Evolutionary conservation across 2,113 vertebrate species (phyloP).

Genomic region (Melanocharis versteri): DNA sequence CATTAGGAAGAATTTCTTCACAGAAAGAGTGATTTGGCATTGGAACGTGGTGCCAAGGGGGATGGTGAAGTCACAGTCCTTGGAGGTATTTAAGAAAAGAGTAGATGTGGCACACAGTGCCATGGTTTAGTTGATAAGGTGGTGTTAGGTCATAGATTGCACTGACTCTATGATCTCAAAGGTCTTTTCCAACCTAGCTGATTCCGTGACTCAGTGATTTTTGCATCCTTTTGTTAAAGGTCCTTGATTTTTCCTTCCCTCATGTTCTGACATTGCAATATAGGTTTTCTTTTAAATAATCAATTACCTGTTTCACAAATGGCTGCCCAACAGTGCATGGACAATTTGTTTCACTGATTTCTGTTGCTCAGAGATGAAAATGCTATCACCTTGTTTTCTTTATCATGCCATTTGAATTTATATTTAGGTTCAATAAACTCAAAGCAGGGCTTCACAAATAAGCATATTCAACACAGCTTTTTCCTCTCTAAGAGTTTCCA

Average conservation of each 20-base stretch:
- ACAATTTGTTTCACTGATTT: neutral
- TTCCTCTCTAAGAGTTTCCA: neutral
- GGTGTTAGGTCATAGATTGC: too few species aligned
- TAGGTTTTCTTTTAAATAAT: neutral
- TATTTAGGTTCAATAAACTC: neutral
- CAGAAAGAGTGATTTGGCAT: neutral
- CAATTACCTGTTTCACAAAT: neutral
- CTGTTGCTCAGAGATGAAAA: neutral
- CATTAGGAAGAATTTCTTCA: neutral
- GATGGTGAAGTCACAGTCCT: neutral
- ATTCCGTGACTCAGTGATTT: neutral
- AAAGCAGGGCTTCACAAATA: neutral
- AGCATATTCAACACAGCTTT: neutral
- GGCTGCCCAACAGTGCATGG: neutral
- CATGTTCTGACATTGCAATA: neutral
- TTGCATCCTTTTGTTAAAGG: neutral
- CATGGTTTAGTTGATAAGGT: neutral
- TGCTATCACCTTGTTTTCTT: neutral
- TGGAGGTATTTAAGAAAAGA: neutral
- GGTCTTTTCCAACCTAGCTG: neutral
- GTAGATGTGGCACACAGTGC: too few species aligned
- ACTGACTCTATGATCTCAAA: neutral
- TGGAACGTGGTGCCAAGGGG: neutral
- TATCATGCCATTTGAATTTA: neutral
- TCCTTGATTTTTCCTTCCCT: neutral